Percentiles rank a stretch among this genome's conserved stretches.
Conservation (phyloP, 2,797 vertebrate genomes). For the Spondyliosoma cantharus region DNA sequence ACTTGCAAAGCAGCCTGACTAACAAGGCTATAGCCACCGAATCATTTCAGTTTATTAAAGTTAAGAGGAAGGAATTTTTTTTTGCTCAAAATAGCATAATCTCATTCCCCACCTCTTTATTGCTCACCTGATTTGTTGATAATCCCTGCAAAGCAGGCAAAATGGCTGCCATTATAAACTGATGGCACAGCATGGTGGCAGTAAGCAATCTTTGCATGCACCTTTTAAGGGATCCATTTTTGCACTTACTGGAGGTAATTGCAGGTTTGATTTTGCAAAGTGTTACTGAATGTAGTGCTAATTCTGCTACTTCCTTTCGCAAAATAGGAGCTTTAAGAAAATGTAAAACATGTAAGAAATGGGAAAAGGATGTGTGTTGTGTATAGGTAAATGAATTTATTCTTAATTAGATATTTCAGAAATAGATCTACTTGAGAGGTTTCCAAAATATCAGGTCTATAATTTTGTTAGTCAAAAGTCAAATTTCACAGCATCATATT, state of each 20-base stretch:
- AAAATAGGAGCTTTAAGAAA: constrained; percentile 33
- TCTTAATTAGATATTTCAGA: no score
- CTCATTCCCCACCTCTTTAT: constrained; percentile 42
- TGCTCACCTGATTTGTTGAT: constrained; percentile 54
- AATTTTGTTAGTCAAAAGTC: background rate
- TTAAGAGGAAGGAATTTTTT: constrained; percentile 26
- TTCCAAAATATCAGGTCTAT: background rate
- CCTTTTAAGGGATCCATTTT: constrained; percentile 22
- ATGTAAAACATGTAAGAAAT: constrained; percentile 7
- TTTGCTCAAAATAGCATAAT: constrained; percentile 38
- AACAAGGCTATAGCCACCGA: constrained; percentile 19
- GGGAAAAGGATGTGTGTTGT: background rate
- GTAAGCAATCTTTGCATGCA: constrained; percentile 23
- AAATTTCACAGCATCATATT: background rate
- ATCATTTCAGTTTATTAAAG: constrained; percentile 44
- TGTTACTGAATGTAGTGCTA: constrained; percentile 28
- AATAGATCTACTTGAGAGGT: background rate
- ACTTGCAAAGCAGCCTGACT: constrained; percentile 45
- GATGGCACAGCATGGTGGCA: constrained; percentile 51
- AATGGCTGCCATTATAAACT: constrained; percentile 54
- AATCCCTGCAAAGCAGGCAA: constrained; percentile 42
- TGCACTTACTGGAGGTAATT: constrained; percentile 44
- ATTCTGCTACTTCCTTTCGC: constrained; percentile 27
- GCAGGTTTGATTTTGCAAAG: constrained; percentile 35
- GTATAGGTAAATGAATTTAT: background rate